Percentiles rank a stretch among this genome's conserved stretches.
Conservation (phyloP, 1,140 invertebrate genomes). For the Penaeus vannamei region DNA sequence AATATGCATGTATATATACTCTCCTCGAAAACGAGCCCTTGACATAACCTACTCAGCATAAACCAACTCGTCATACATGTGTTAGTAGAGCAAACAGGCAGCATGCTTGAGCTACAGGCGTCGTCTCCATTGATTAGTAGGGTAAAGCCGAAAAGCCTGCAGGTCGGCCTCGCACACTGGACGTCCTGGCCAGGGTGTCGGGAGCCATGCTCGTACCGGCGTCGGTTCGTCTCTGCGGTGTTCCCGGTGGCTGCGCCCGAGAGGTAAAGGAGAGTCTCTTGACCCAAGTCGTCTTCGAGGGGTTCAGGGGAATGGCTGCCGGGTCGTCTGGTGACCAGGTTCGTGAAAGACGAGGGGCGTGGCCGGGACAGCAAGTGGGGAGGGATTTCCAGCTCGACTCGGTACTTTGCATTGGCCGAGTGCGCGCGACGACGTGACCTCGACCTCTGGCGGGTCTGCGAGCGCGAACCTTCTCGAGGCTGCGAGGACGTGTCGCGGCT, state of each 20-base stretch:
- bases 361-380: slow-evolving; percentile 39
- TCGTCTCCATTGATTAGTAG: too few relatives aligned
- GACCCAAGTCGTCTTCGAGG: slow-evolving; percentile 40
- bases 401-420: slow-evolving; percentile 43
- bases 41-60: too few relatives aligned
- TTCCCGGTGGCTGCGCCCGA: slow-evolving; percentile 4
- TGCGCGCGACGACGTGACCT: slow-evolving; percentile 41
- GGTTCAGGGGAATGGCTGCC: slow-evolving; percentile 37
- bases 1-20: too few relatives aligned
- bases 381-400: slow-evolving; percentile 49
- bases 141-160: not conserved
- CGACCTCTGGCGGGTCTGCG: slow-evolving; percentile 18
- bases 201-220: slow-evolving; percentile 32
- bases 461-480: slow-evolving; percentile 42
- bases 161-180: not conserved
- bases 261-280: slow-evolving; percentile 33
- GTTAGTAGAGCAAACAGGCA: too few relatives aligned
- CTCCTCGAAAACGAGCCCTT: too few relatives aligned
- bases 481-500: slow-evolving; percentile 51
- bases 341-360: slow-evolving; percentile 21
- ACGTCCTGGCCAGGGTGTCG: not conserved
- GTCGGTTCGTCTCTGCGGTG: slow-evolving; percentile 26
- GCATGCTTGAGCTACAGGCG: too few relatives aligned
- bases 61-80: too few relatives aligned
- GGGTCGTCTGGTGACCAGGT: slow-evolving; percentile 20